Evolutionary conservation across 1,140 invertebrate species (phyloP).

Genomic region (Drosophila takahashii): DNA sequence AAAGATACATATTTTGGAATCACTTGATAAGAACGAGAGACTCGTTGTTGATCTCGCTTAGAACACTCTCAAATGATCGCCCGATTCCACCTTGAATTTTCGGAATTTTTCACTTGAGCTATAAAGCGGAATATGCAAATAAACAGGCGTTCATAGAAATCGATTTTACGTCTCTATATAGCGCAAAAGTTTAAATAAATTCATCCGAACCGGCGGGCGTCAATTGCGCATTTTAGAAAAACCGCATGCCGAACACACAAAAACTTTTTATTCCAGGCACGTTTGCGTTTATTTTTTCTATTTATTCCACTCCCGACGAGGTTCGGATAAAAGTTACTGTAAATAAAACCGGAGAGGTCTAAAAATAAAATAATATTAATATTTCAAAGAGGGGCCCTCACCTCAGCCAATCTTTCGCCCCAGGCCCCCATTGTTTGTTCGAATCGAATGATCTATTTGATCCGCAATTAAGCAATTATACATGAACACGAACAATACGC

Average conservation of each 20-base stretch:
- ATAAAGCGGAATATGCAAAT: slow-evolving; percentile 54
- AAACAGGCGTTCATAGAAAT: slow-evolving; percentile 37
- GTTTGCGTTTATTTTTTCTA: slow-evolving; percentile 49
- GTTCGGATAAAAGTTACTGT: slow-evolving; percentile 43
- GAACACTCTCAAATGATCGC: not conserved
- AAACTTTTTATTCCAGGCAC: slow-evolving; percentile 58
- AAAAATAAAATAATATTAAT: slow-evolving; percentile 52
- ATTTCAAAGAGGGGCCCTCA: slow-evolving; percentile 4
- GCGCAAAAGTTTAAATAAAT: slow-evolving; percentile 63
- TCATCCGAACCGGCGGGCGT: slow-evolving; percentile 29
- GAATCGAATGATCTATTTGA: slow-evolving; percentile 61
- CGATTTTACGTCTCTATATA: slow-evolving; percentile 46
- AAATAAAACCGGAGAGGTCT: slow-evolving; percentile 46
- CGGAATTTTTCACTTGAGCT: slow-evolving; percentile 43
- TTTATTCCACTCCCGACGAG: slow-evolving; percentile 3
- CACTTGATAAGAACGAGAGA: slow-evolving; percentile 35
- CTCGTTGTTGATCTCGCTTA: slow-evolving; percentile 8
- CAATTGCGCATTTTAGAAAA: slow-evolving; percentile 71
- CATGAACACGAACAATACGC: slow-evolving; percentile 6
- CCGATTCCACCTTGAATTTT: slow-evolving; percentile 34
- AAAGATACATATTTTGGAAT: slow-evolving; percentile 17
- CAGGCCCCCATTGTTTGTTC: slow-evolving; percentile 8
- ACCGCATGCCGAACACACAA: slow-evolving; percentile 34
- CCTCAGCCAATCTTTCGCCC: slow-evolving; percentile 3
- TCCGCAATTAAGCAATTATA: slow-evolving; percentile 72